Conservation (phyloP, 2,797 vertebrate genomes). For the Phoxinus dragarum region DNA sequence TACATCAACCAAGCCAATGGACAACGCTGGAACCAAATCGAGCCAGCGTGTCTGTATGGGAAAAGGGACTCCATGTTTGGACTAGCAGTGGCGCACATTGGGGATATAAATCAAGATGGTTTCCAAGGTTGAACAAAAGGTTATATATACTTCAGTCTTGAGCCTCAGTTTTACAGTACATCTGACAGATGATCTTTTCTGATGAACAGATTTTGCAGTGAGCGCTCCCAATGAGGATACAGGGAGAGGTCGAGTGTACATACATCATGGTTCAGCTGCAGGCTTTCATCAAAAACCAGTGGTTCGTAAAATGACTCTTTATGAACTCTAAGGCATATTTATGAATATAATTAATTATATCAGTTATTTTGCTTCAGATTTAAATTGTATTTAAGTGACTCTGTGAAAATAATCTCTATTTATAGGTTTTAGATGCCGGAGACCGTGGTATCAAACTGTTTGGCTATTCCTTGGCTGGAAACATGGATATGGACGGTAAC, state of each 20-base stretch:
- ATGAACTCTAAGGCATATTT: not conserved
- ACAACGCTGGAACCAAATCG: constrained; percentile 78
- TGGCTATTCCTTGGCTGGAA: constrained; percentile 92
- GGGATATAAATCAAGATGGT: constrained; percentile 90
- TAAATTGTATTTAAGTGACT: not conserved
- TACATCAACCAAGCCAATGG: constrained; percentile 84
- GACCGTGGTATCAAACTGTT: constrained; percentile 74
- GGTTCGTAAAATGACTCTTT: constrained; percentile 70
- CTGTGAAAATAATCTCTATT: constrained; percentile 38
- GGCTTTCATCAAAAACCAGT: constrained; percentile 81
- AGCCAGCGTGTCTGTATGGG: constrained; percentile 81
- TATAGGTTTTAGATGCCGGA: constrained; percentile 83
- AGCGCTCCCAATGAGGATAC: constrained; percentile 87
- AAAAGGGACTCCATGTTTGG: constrained; percentile 92
- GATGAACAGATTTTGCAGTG: constrained; percentile 88
- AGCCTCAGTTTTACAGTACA: not conserved
- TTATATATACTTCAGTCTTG: not conserved
- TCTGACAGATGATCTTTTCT: constrained; percentile 30
- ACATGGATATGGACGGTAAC: constrained; percentile 91
- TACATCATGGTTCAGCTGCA: constrained; percentile 85
- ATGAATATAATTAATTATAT: not conserved
- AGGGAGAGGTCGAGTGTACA: constrained; percentile 82
- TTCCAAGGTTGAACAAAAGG: constrained; percentile 79
- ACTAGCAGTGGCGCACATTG: constrained; percentile 87
- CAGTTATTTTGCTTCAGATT: not conserved